Percentiles rank a stretch among this genome's conserved stretches.
phyloP scores from a whole-genome alignment of 2,113 vertebrate genomes.

The Gymnobelideus leadbeateri region DNA sequence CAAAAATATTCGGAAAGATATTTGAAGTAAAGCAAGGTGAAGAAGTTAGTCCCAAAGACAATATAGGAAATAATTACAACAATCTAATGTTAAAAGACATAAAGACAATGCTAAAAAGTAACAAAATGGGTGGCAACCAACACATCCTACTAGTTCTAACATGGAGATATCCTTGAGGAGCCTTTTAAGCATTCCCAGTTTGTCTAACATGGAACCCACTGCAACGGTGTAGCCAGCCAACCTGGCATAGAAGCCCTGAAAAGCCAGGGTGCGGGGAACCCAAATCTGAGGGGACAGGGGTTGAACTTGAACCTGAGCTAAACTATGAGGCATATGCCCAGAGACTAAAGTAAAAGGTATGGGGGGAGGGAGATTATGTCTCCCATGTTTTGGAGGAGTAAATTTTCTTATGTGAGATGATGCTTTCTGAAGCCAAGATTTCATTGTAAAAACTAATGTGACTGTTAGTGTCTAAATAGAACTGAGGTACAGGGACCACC shows the following conservation, averaged over 20 bases:
- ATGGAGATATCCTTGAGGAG: neutral
- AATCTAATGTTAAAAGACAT: neutral
- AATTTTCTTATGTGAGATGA: neutral
- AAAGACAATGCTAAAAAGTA: neutral
- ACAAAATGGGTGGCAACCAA: neutral
- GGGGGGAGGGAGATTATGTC: neutral
- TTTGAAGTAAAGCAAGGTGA: neutral
- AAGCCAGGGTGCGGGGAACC: neutral
- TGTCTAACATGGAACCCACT: neutral
- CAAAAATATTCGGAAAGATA: neutral
- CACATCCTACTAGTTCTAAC: neutral
- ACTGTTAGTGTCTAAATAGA: neutral
- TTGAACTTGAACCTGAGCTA: neutral
- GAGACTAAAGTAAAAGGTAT: too few species aligned
- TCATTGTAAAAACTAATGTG: neutral
- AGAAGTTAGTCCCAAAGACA: neutral
- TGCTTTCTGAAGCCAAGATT: neutral
- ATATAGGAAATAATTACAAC: neutral
- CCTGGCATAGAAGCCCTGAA: neutral
- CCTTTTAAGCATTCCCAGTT: neutral
- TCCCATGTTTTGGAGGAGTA: neutral
- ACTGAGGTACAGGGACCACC: neutral
- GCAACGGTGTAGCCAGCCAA: neutral
- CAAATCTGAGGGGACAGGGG: neutral
- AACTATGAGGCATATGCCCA: neutral